Evolutionary conservation across 2,888 invertebrate species (phyloP).

Genomic region (Epinotia demarniana): DNA sequence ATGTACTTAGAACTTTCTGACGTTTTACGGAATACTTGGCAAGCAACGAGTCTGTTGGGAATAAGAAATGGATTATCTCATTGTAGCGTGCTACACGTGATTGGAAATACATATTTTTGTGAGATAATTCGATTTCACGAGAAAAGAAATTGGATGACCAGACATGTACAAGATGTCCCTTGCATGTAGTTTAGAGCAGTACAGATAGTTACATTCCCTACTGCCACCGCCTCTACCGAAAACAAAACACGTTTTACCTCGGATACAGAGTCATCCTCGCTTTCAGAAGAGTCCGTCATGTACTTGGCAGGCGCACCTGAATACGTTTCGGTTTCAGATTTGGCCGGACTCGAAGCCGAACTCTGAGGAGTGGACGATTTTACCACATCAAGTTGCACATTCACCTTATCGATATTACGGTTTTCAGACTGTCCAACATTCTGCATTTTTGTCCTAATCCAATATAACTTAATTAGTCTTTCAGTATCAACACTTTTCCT

Average conservation of each 20-base stretch:
- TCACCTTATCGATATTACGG: constrained; percentile 92
- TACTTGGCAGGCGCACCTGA: constrained; percentile 93
- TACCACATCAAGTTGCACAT: constrained; percentile 88
- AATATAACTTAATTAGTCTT: constrained; percentile 83
- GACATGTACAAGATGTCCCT: constrained; percentile 88
- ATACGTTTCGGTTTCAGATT: constrained; percentile 94
- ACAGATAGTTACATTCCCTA: constrained; percentile 83
- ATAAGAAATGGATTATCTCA: constrained; percentile 70
- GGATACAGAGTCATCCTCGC: constrained; percentile 98
- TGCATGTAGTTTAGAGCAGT: constrained; percentile 86
- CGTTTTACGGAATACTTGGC: constrained; percentile 85
- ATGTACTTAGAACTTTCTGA: constrained; percentile 84
- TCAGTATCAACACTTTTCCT: constrained; percentile 83
- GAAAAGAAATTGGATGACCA: constrained; percentile 71
- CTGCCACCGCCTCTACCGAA: constrained; percentile 83
- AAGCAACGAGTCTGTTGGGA: constrained; percentile 79
- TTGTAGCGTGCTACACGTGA: constrained; percentile 69
- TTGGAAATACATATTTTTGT: constrained; percentile 59
- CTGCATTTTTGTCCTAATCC: constrained; percentile 93
- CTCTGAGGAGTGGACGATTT: constrained; percentile 93
- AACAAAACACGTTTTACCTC: constrained; percentile 91
- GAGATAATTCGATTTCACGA: constrained; percentile 62
- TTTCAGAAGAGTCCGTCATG: constrained; percentile 97
- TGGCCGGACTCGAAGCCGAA: constrained; percentile 92
- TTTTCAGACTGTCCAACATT: constrained; percentile 95